Evolutionary conservation across 1,140 invertebrate species (phyloP).

Genomic region (Cyrtorhinus lividipennis): DNA sequence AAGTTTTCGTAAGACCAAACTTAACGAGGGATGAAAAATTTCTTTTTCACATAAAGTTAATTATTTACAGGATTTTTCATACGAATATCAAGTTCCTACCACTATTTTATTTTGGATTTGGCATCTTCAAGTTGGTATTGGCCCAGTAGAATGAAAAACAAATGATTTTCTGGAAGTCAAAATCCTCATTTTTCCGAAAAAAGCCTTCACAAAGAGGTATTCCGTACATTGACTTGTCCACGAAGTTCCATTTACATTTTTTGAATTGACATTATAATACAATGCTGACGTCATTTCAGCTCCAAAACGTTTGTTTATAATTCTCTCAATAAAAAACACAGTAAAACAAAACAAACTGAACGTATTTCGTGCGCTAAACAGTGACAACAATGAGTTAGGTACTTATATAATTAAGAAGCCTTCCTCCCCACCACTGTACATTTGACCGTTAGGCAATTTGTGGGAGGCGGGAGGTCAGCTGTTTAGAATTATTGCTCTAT

Average conservation of each 20-base stretch:
- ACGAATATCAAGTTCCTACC: no score
- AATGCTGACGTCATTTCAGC: conserved; percentile 6
- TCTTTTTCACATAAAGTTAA: no score
- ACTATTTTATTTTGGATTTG: no score
- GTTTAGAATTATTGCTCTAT: conserved; percentile 10
- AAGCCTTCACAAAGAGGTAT: no score
- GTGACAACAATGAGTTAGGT: conserved; percentile 9
- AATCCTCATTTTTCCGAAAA: no score
- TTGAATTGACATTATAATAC: conserved; percentile 2
- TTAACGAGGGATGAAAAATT: no score
- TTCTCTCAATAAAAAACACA: neutral
- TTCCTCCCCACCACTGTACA: neutral
- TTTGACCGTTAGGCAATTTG: neutral
- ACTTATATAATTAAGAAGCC: conserved; percentile 4
- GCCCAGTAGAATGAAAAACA: neutral
- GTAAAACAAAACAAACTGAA: neutral
- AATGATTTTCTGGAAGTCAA: no score
- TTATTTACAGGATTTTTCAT: no score
- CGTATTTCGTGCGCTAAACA: neutral
- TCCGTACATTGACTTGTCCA: no score
- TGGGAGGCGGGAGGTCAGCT: neutral
- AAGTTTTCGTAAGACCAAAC: no score
- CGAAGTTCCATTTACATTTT: no score
- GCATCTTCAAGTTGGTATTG: neutral
- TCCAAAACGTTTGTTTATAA: neutral